A percentile compares a stretch with the other conserved stretches of the same genome.
Evolutionary conservation across 1,140 invertebrate species (phyloP).

Genomic region (Drosophila hydei): DNA sequence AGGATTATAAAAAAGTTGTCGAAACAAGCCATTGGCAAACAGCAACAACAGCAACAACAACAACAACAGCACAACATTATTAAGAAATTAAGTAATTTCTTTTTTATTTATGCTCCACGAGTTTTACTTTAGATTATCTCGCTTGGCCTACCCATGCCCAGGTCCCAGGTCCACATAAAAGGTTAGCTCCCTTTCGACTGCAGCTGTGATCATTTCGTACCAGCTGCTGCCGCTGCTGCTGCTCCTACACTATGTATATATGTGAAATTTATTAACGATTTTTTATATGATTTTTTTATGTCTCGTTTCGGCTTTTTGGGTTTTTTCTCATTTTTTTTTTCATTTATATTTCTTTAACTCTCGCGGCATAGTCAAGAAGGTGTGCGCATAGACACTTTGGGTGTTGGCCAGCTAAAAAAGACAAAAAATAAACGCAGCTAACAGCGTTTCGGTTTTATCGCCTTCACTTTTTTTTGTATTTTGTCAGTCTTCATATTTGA

Average conservation of each 20-base stretch:
- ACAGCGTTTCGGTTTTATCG: conserved; percentile 63
- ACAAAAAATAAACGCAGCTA: conserved; percentile 7
- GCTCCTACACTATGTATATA: conserved; percentile 26
- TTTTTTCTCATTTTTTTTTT: conserved; percentile 30
- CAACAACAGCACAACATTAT: conserved; percentile 64
- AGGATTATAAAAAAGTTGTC: conserved; percentile 82
- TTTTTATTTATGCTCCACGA: conserved; percentile 82
- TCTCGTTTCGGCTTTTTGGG: conserved; percentile 54
- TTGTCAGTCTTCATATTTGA: conserved; percentile 52
- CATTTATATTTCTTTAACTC: conserved; percentile 15
- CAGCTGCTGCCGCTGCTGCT: conserved; percentile 16
- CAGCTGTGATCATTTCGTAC: conserved; percentile 43
- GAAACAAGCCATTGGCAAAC: conserved; percentile 78
- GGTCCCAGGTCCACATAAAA: conserved; percentile 61
- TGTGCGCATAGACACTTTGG: conserved; percentile 81
- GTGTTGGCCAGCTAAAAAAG: conserved; percentile 57
- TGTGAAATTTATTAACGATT: conserved; percentile 83
- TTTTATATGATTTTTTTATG: conserved; percentile 75
- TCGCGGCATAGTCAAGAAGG: conserved; percentile 58
- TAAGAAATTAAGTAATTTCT: conserved; percentile 83
- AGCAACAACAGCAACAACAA: conserved; percentile 45
- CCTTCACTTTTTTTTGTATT: conserved; percentile 38
- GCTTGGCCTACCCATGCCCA: conserved; percentile 10
- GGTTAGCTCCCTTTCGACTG: conserved; percentile 72
- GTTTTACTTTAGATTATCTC: conserved; percentile 82